Evolutionary conservation across 2,888 invertebrate genomes (phyloP).

Genomic region (Lepas anatifera): DNA sequence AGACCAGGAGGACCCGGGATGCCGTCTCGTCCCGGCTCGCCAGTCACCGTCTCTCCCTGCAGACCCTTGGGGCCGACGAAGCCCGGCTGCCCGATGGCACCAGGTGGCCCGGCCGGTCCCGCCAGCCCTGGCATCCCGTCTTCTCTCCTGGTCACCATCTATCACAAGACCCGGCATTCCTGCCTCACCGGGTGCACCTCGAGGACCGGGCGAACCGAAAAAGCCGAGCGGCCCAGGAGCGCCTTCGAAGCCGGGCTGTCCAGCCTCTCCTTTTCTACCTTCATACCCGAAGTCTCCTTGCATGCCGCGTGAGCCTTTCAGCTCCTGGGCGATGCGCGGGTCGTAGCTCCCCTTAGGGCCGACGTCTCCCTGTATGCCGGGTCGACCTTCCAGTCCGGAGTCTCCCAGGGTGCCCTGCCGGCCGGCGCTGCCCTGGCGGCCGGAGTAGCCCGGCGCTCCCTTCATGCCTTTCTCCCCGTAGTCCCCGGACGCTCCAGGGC

Average conservation of each 20-base stretch:
- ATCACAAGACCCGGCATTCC: conserved; percentile 21
- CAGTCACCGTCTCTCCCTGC: background rate
- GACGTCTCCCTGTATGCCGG: conserved; percentile 23
- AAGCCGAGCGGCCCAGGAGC: background rate
- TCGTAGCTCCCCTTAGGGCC: conserved; percentile 24
- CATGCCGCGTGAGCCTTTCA: background rate
- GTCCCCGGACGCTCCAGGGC: conserved; percentile 21
- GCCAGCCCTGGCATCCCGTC: conserved; percentile 22
- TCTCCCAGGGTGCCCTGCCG: conserved; percentile 21
- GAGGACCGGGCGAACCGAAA: conserved; percentile 20
- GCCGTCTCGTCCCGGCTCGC: conserved; percentile 17
- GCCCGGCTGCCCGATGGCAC: conserved; percentile 20
- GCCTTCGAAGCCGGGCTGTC: background rate
- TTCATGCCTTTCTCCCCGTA: conserved; percentile 25
- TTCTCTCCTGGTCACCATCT: conserved; percentile 21
- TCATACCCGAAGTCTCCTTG: background rate
- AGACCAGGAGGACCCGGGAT: background rate
- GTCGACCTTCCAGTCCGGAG: conserved; percentile 19
- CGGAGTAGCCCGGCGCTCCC: conserved; percentile 25
- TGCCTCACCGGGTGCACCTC: conserved; percentile 21
- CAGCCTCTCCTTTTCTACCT: background rate
- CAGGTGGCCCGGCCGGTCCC: conserved; percentile 22
- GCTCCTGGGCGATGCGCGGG: conserved; percentile 8
- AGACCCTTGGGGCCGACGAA: conserved; percentile 16
- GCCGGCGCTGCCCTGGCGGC: conserved; percentile 22